phyloP scores from a whole-genome alignment of 2,888 invertebrate species.

The Patella pellucida region DNA sequence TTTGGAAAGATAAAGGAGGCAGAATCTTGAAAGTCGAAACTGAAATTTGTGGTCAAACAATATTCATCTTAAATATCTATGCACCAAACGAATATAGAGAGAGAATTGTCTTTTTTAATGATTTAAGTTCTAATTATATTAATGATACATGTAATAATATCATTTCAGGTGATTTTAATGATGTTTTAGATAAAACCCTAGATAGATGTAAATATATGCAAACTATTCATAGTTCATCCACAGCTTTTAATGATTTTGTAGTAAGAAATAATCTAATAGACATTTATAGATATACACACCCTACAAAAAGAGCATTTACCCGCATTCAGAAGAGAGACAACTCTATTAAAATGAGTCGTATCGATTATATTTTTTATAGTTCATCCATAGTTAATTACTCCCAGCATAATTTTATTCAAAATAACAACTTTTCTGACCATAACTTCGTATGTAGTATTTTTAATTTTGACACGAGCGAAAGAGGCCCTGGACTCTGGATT shows the following conservation, averaged over 20 bases:
- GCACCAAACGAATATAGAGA: neutral
- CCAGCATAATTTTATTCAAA: neutral
- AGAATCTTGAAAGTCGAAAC: slow-evolving; percentile 5
- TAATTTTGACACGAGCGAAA: neutral
- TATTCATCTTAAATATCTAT: neutral
- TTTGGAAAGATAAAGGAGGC: neutral
- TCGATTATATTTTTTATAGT: neutral
- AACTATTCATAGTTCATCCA: neutral
- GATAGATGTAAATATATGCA: slow-evolving; percentile 3
- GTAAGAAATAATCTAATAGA: neutral
- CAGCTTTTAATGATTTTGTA: neutral
- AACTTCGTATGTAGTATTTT: neutral
- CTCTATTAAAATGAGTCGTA: neutral
- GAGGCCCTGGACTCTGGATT: neutral
- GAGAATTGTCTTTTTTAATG: neutral
- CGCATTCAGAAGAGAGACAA: neutral
- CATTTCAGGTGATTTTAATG: neutral
- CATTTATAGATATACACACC: neutral
- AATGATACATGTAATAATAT: neutral
- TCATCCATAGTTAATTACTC: neutral
- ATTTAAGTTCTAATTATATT: neutral
- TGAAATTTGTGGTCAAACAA: neutral
- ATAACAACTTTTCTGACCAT: neutral
- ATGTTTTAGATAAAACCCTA: neutral
- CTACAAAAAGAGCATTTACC: neutral